phyloP scores from a whole-genome alignment of 2,113 vertebrate genomes.

The Pungitius pungitius region DNA sequence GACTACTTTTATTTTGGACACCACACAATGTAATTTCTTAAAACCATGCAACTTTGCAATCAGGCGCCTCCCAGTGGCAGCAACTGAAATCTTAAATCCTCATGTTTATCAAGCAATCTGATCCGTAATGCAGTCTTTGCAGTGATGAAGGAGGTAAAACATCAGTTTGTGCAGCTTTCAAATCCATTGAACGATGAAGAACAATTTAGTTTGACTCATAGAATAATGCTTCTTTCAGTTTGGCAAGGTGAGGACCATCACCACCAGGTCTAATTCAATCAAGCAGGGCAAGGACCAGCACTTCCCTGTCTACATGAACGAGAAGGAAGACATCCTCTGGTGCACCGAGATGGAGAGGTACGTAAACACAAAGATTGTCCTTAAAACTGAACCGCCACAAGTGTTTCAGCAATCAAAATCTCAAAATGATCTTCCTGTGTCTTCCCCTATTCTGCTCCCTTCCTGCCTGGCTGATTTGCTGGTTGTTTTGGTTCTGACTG shows the following conservation, averaged over 20 bases:
- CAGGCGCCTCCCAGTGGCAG: slow-evolving; percentile 39
- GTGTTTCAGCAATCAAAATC: slow-evolving; percentile 1
- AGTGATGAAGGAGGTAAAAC: background rate
- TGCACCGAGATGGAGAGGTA: slow-evolving; percentile 99
- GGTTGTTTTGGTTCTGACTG: slow-evolving; percentile 15
- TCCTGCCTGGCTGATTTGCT: background rate
- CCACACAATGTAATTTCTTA: background rate
- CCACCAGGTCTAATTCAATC: slow-evolving; percentile 98
- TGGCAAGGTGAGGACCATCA: slow-evolving; percentile 97
- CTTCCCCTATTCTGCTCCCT: slow-evolving; percentile 4
- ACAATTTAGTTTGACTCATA: background rate
- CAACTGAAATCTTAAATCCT: background rate
- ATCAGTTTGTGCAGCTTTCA: background rate
- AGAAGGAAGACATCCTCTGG: slow-evolving; percentile 98
- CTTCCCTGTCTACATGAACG: slow-evolving; percentile 98
- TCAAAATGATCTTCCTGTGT: slow-evolving; percentile 22
- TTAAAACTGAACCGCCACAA: background rate
- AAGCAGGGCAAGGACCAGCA: slow-evolving; percentile 99
- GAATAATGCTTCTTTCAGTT: slow-evolving; percentile 79
- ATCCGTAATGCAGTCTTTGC: background rate
- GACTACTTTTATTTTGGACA: background rate
- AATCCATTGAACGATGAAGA: background rate
- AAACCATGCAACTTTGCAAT: slow-evolving; percentile 6
- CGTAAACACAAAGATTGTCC: background rate
- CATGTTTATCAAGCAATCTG: background rate